Conservation (phyloP, 2,888 invertebrate genomes). For the Trilocha varians region DNA sequence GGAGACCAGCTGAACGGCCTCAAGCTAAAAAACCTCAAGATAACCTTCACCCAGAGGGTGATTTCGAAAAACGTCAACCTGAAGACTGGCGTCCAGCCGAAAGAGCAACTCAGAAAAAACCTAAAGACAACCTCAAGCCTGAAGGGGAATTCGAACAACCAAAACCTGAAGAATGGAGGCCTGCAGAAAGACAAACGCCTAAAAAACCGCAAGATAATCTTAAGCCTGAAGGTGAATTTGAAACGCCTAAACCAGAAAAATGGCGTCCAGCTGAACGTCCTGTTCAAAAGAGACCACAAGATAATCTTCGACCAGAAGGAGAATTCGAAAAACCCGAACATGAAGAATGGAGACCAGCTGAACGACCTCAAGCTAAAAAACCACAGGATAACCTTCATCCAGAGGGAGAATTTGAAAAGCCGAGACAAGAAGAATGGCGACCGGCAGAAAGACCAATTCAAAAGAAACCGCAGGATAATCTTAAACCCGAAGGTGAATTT, state of each 20-base stretch:
- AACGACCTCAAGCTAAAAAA: conserved; percentile 57
- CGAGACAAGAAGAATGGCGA: conserved; percentile 52
- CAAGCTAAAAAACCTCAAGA: conserved; percentile 37
- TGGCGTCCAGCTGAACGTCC: conserved; percentile 58
- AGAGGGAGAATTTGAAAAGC: conserved; percentile 50
- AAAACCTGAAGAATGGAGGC: conserved; percentile 59
- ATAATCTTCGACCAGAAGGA: conserved; percentile 69
- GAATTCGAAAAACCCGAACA: conserved; percentile 52
- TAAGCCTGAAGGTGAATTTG: conserved; percentile 68
- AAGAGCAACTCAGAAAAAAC: conserved; percentile 36
- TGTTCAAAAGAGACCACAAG: conserved; percentile 44
- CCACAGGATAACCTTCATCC: conserved; percentile 35
- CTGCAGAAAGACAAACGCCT: conserved; percentile 46
- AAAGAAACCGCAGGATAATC: conserved; percentile 65
- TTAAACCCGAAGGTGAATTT: conserved; percentile 73
- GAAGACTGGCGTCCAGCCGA: conserved; percentile 41
- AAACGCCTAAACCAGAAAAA: conserved; percentile 42
- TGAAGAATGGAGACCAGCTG: conserved; percentile 46
- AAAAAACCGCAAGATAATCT: conserved; percentile 66
- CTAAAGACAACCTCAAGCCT: conserved; percentile 59
- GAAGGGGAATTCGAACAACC: conserved; percentile 75
- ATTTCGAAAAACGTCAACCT: conserved; percentile 35
- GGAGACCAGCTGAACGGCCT: conserved; percentile 46
- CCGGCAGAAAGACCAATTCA: conserved; percentile 54
- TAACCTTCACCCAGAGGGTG: conserved; percentile 60